Base-by-base conservation (phyloP, 1,140 invertebrate species). In the Eurosta solidaginis region DNA sequence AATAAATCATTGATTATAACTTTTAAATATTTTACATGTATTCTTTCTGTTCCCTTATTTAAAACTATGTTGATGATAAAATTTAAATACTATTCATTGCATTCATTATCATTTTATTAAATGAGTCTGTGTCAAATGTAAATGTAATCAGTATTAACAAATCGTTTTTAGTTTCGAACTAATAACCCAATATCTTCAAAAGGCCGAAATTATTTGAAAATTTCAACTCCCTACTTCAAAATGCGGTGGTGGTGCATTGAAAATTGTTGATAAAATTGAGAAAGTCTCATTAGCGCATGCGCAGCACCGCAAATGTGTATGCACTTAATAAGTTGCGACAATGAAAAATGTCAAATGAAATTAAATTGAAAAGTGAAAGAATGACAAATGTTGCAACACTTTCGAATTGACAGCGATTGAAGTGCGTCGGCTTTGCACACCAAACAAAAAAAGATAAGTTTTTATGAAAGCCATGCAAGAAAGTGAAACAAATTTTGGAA, bases 381-480 rank as follows among this genome's bases (percentile, higher is more conserved):
- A 74, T 74, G 73, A 74, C 73, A 74, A 74, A 74, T 74, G 73
- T 74, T 74, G 73, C 73, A 74, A 74, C 73, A 74, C 73, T 74
- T 74, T 74, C 73, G 44, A 74, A 74, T 47, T 74, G 73, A 74
- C 73, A 74, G 59, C 73, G 25, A 74, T 45, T 74, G 73, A 74
- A 40, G 44, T 10, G 2, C 14, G 10, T 22, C 40, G 22, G 44
- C 0, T 3, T 1, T 68, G 14, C 29, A 33, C 10, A 17, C 59
- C 17, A 22, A 9, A 27, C 25, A 9, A 27, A 25, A 54, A 54
- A 27, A 27, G n/a, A 68, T 9, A 33, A 59, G 17, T 59, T 17
- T 59, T 5, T 59, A 27, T 10, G 29, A 68, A 68, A 68, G 36
- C 12, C 1, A 14, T n/a, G 1, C 25, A 74, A 27, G 73, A 45